Percentiles rank a stretch among this genome's conserved stretches.
These are phyloP conservation scores for Chrysochloris asiatica DNA, from an alignment of 2,113 vertebrate genomes.

Conservation along the genomic window DNA sequence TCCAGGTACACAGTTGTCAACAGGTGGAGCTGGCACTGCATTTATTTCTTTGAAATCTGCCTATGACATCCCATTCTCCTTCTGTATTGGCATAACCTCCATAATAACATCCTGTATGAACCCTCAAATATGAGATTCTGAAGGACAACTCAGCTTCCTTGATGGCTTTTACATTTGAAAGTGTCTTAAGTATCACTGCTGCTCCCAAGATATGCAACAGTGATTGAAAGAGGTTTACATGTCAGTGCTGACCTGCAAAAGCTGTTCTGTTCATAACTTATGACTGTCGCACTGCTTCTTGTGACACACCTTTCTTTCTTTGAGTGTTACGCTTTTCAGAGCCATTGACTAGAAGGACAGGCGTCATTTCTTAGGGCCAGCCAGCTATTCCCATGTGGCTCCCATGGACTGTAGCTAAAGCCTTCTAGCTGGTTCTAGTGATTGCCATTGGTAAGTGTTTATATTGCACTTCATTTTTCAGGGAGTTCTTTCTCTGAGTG, in stretches of 20 bases:
- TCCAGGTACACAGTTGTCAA: background rate
- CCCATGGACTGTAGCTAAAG: background rate
- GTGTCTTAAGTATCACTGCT: background rate
- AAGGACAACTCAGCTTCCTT: background rate
- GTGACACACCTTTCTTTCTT: background rate
- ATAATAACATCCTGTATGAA: background rate
- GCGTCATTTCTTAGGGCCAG: background rate
- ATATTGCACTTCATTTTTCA: conserved; percentile 38
- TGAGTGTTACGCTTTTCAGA: conserved; percentile 22
- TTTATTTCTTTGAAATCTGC: background rate
- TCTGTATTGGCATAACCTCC: too few species aligned
- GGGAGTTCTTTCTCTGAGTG: conserved; percentile 50
- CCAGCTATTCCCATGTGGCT: background rate
- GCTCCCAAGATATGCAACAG: background rate
- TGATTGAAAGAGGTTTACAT: background rate
- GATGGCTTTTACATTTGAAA: background rate
- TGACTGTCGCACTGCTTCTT: background rate
- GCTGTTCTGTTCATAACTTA: background rate
- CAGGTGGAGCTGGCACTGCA: background rate
- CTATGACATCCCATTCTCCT: background rate
- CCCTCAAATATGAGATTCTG: background rate
- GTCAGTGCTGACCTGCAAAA: background rate
- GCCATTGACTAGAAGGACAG: conserved; percentile 11
- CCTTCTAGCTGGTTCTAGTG: conserved; percentile 53
- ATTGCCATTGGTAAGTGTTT: conserved; percentile 41